Evolutionary conservation across 2,113 vertebrate genomes (phyloP).

Genomic region (Pelvicachromis taeniatus): DNA sequence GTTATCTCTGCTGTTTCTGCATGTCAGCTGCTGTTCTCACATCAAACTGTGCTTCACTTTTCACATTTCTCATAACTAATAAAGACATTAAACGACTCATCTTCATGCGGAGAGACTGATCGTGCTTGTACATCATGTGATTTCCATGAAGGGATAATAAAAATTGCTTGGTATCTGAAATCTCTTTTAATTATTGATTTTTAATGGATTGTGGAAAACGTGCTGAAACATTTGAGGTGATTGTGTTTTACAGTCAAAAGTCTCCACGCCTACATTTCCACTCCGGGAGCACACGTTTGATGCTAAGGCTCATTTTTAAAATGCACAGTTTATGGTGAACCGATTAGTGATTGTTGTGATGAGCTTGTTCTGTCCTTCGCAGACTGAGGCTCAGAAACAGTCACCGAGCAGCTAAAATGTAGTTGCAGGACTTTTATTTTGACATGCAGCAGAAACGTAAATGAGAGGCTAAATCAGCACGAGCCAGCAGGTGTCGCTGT

Average conservation of each 20-base stretch:
- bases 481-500: not conserved
- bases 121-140: not conserved
- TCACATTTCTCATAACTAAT: not conserved
- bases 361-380: accelerated
- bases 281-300: not conserved
- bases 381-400: not conserved
- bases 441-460: not conserved
- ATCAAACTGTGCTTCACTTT: not conserved
- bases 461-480: not conserved
- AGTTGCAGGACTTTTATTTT: not conserved
- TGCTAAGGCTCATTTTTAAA: not conserved
- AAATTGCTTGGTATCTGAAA: not conserved
- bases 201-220: not conserved
- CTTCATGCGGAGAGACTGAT: not conserved
- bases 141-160: not conserved
- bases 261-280: not conserved
- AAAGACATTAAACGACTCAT: not conserved
- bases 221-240: not conserved
- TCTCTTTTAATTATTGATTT: not conserved
- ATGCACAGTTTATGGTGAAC: too few species aligned
- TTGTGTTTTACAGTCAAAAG: not conserved
- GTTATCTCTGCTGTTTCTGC: not conserved
- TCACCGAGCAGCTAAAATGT: not conserved
- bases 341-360: too few species aligned
- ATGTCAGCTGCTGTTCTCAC: not conserved